A percentile compares a stretch with the other conserved stretches of the same genome.
phyloP scores from a whole-genome alignment of 2,888 invertebrate genomes.

The Cheilosia urbana region DNA sequence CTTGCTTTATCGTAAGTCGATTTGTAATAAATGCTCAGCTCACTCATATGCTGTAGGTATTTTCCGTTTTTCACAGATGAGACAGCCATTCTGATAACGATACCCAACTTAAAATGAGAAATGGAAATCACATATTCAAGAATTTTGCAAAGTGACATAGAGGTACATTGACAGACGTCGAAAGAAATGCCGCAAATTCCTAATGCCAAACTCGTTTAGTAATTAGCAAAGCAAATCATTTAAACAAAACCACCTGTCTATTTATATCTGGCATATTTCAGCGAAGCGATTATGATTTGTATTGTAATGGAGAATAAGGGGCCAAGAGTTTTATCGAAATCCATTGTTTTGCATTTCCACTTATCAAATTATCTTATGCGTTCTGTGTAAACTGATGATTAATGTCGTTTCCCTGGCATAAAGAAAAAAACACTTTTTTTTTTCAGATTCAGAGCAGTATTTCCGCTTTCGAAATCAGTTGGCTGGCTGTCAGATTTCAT shows the following conservation, averaged over 20 bases:
- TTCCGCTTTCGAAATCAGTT: too few relatives aligned
- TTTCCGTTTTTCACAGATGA: constrained; percentile 3
- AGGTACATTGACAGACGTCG: background rate
- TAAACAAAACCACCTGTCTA: constrained; percentile 5
- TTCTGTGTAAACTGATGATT: constrained; percentile 1
- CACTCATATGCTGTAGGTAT: constrained; percentile 15
- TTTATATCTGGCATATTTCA: constrained; percentile 6
- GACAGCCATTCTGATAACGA: constrained; percentile 11
- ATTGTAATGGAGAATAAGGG: background rate
- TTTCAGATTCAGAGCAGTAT: too few relatives aligned
- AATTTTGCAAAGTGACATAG: constrained; percentile 24
- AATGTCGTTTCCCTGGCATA: too few relatives aligned
- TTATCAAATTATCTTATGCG: background rate
- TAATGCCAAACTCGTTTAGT: constrained; percentile 26
- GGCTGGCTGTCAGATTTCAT: too few relatives aligned
- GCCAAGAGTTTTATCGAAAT: background rate
- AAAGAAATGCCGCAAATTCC: constrained; percentile 4
- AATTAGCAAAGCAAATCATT: constrained; percentile 21
- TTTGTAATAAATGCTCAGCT: background rate
- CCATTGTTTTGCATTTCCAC: background rate
- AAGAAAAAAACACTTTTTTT: too few relatives aligned
- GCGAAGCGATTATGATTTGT: background rate
- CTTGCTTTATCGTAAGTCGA: constrained; percentile 11
- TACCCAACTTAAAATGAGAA: constrained; percentile 3
- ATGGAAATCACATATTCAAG: constrained; percentile 10